Conservation (phyloP, 2,888 invertebrate species). For the Stenichneumon culpator region DNA sequence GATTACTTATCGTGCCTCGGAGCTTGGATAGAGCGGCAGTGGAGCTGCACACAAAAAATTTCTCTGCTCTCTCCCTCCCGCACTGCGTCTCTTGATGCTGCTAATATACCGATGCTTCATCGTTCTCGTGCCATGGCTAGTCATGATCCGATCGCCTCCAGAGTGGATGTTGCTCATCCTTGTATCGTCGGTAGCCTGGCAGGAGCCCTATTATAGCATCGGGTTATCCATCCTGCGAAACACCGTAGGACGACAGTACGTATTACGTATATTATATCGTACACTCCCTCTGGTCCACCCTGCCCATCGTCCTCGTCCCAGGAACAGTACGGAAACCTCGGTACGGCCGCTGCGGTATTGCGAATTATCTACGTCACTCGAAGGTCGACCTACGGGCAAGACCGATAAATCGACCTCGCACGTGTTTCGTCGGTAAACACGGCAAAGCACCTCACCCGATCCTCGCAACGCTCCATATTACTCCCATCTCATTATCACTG, state of each 20-base stretch:
- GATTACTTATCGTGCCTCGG: conserved; percentile 74
- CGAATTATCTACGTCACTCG: conserved; percentile 64
- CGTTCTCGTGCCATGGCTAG: conserved; percentile 24
- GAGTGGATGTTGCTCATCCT: conserved; percentile 10
- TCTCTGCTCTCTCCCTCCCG: conserved; percentile 2
- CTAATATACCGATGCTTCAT: conserved; percentile 2
- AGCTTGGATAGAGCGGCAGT: conserved; percentile 29
- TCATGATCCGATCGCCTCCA: conserved; percentile 28
- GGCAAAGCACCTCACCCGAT: conserved; percentile 33
- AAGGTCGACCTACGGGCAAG: conserved; percentile 58
- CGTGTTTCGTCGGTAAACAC: conserved; percentile 56
- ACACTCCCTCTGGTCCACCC: conserved; percentile 29
- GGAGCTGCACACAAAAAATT: conserved; percentile 18
- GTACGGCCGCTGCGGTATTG: conserved; percentile 66
- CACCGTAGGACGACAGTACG: conserved; percentile 13
- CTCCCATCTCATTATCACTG: conserved; percentile 38
- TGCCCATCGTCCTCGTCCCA: conserved; percentile 29
- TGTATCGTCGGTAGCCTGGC: conserved; percentile 25
- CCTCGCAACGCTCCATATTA: conserved; percentile 26
- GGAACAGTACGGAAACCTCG: conserved; percentile 60
- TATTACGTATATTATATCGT: conserved; percentile 21
- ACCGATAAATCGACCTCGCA: conserved; percentile 68
- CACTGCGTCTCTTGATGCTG: conserved; percentile 29
- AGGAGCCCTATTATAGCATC: conserved; percentile 36
- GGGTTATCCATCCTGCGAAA: conserved; percentile 5